Base-by-base conservation (phyloP, 2,113 vertebrate species). In the Elephas maximus region DNA sequence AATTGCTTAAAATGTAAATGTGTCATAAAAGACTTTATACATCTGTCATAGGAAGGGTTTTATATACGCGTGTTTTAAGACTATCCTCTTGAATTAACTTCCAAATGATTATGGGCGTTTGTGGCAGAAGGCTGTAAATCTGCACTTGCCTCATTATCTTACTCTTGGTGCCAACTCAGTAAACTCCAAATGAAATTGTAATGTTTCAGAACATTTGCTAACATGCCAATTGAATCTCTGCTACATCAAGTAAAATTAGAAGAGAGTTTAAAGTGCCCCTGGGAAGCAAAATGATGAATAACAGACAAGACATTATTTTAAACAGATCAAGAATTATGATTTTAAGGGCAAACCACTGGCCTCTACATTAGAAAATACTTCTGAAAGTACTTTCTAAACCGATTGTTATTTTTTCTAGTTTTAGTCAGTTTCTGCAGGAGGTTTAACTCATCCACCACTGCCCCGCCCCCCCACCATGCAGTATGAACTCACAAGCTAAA, bases 341-440 rank as follows among this genome's bases (percentile, higher is more conserved):
- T 77, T 78, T 90, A 85, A 96, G 95, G 60, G 90, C 44, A 91
- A 95, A 74, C 28, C 45, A 67, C 85, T 91, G 98, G 91, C 10
- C 8, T 96, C 69, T 94, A 45, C 95, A 62, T 78, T 95, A 81
- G 51, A 96, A 98, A 96, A 96, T 65, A 96, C 95, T 98, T 97
- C 91, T 41, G 69, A 73, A 84, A 73, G 4, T 45, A 53, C 77
- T 96, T 90, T 94, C 93, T 92, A 88, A 69, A 92, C 93, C 80
- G 26, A 65, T 90, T 95, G 44, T 26, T 83, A 37, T 37, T 93
- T 5, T 44, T 93, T 67, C 78, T 73, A 94, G 69, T 84, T 91
- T 92, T 48, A 86, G 94, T 97, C 76, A 57, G 37, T 90, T 95
- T 80, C 76, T 71, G 63, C 57, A 90, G 86, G 57, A 93, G 86